Base-by-base conservation (phyloP, 2,888 invertebrate species). In the Nephrocerus scutellatus region DNA sequence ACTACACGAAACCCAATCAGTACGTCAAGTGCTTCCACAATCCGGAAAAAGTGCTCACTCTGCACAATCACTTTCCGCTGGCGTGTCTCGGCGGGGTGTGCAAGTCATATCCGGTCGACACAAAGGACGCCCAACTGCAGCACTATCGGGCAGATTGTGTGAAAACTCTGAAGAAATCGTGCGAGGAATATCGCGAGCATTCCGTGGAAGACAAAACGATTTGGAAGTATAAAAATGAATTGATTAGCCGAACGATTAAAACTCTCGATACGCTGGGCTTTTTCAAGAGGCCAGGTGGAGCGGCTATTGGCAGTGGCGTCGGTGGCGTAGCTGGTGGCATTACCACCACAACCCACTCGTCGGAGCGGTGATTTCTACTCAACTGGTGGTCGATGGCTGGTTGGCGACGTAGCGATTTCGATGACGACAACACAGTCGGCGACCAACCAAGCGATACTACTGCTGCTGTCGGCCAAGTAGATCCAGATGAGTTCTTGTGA, bases 141-240 rank as follows among this genome's bases (percentile, higher is more conserved):
- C 95, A 95, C 69, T 95, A 93, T 71, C 78, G 92, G 43, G 88
- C 87, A 19, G 91, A 91, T 70, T 93, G 93, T 70, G 91, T 90
- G 6, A 81, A 82, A 53, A 84, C 87, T 39, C 72, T 91, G 49
- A 84, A 84, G 70, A 88, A 89, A 70, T 73, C 77, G 26, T 92
- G 91, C 70, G 78, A 79, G 37, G 84, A 88, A 60, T 88, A 83
- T 64, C 76, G 85, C 41, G 82, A 85, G 57, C 80, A 85, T 55
- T 84, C 85, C 40, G 78, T 86, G 38, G 77, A 84, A 65, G 91
- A 92, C 68, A 80, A 83, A 20, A 83, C 85, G 36, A 82, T 92
- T 53, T 91, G 89, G 90, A 81, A 83, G 60, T 91, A 82, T 72
- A 86, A 84, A 61, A 84, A 82, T 33, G 76, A 79, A 50, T 73